Base-by-base conservation (phyloP, 2,113 vertebrate species). In the Lipophrys pholis region DNA sequence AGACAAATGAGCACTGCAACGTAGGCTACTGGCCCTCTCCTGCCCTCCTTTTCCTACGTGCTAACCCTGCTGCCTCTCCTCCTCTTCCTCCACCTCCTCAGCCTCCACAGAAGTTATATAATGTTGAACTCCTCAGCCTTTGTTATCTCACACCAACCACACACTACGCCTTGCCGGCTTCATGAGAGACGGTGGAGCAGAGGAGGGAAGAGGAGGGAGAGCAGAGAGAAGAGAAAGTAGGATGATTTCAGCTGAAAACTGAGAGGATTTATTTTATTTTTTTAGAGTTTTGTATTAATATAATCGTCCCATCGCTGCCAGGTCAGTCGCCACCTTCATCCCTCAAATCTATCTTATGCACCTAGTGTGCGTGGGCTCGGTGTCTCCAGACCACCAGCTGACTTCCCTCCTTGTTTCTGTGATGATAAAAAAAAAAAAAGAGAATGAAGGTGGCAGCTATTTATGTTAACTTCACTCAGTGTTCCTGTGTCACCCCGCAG, bases 51-150 rank as follows among this genome's bases (percentile, higher is more conserved):
- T 91, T 89, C 81, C 85, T 88, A 89, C 81, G 64, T 80, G 78
- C 84, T 85, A 78, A 89, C 90, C 90, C 82, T 73, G 76, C 83
- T 82, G 85, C 88, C 82, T 89, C 80, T 83, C 78, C 86, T 91
- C 84, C 87, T 91, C 87, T 80, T 87, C 87, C 87, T 86, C 85
- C 90, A 88, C 79, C 85, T 91, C 87, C 87, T 90, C 91, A 85
- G 82, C 92, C 92, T 91, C 92, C 91, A 92, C 92, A 88, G 40
- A 71, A 70, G 76, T 93, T 93, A 92, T 69, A 88, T 93, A 92
- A 93, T 80, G 62, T 49, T 90, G 83, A 90, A 91, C 90, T 89
- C 84, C 87, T 89, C 89, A 89, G 87, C 89, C 85, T 91, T 87
- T 89, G 84, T 87, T 89, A 88, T 91, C 91, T 85, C 86, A 89